Evolutionary conservation across 2,888 invertebrate species (phyloP).

Genomic region (Plagodis pulveraria): DNA sequence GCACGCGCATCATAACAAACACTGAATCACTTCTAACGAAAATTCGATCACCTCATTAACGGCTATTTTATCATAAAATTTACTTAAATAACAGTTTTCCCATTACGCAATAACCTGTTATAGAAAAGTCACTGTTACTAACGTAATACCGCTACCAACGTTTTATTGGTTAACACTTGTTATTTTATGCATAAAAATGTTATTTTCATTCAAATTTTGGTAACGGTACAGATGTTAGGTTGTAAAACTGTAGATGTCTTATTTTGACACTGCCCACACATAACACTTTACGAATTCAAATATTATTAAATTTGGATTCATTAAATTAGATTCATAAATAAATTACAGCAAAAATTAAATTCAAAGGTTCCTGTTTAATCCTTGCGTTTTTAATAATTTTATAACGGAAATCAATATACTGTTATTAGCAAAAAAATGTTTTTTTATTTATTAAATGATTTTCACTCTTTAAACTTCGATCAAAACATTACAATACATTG

Average conservation of each 20-base stretch:
- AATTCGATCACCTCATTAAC: slow-evolving; percentile 65
- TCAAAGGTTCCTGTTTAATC: no score
- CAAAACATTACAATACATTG: no score
- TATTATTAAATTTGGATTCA: no score
- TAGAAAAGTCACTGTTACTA: slow-evolving; percentile 24
- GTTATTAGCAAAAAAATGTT: no score
- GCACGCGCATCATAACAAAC: slow-evolving; percentile 62
- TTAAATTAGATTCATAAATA: no score
- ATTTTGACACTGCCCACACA: slow-evolving; percentile 45
- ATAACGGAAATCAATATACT: no score
- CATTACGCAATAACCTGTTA: slow-evolving; percentile 37
- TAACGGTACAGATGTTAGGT: slow-evolving; percentile 40
- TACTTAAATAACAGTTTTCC: slow-evolving; percentile 44
- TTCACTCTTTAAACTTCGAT: no score
- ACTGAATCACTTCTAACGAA: slow-evolving; percentile 71
- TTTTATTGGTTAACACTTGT: slow-evolving; percentile 38
- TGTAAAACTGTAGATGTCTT: slow-evolving; percentile 42
- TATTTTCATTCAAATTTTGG: slow-evolving; percentile 34
- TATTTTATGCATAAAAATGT: slow-evolving; percentile 36
- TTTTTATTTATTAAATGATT: no score
- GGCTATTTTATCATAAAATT: slow-evolving; percentile 57
- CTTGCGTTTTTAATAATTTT: no score
- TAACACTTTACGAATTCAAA: slow-evolving; percentile 22
- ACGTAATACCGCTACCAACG: slow-evolving; percentile 19
- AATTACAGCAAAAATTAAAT: no score